Conservation (phyloP, 2,888 invertebrate genomes). For the Lithodes maja region DNA sequence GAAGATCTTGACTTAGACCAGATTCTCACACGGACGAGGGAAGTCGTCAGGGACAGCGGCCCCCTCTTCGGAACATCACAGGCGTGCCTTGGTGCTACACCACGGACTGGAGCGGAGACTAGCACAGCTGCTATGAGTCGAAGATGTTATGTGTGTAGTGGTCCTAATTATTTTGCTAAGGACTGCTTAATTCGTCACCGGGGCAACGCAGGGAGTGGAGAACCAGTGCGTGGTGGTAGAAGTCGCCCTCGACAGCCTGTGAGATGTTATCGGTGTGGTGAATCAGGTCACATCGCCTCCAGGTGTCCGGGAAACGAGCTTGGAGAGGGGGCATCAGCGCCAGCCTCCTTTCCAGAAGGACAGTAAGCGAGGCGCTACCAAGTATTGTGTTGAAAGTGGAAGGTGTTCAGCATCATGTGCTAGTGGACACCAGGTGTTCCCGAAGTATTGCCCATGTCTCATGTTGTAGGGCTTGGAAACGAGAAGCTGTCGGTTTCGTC, state of each 20-base stretch:
- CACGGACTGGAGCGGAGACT: background rate
- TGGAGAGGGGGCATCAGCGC: constrained; percentile 26
- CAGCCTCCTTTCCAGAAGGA: constrained; percentile 30
- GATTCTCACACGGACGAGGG: constrained; percentile 18
- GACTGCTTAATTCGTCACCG: constrained; percentile 14
- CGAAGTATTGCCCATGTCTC: constrained; percentile 22
- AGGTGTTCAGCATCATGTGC: background rate
- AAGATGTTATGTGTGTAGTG: constrained; percentile 18
- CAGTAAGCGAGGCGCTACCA: constrained; percentile 36
- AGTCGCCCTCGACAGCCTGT: constrained; percentile 4
- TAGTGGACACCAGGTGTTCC: constrained; percentile 40
- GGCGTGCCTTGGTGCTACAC: constrained; percentile 5
- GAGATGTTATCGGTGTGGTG: background rate
- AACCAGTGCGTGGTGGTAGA: background rate
- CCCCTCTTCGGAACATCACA: constrained; percentile 2
- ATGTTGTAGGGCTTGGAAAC: constrained; percentile 36
- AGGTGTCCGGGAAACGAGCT: constrained; percentile 7
- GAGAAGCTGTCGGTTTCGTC: background rate
- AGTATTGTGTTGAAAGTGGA: constrained; percentile 12
- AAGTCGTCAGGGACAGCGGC: constrained; percentile 7
- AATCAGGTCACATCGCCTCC: constrained; percentile 20
- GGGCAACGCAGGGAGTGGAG: background rate
- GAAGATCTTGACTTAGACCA: constrained; percentile 27
- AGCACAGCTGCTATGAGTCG: background rate
- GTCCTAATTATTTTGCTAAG: constrained; percentile 24